phyloP scores from a whole-genome alignment of 2,797 vertebrate genomes.

The Allobates femoralis region DNA sequence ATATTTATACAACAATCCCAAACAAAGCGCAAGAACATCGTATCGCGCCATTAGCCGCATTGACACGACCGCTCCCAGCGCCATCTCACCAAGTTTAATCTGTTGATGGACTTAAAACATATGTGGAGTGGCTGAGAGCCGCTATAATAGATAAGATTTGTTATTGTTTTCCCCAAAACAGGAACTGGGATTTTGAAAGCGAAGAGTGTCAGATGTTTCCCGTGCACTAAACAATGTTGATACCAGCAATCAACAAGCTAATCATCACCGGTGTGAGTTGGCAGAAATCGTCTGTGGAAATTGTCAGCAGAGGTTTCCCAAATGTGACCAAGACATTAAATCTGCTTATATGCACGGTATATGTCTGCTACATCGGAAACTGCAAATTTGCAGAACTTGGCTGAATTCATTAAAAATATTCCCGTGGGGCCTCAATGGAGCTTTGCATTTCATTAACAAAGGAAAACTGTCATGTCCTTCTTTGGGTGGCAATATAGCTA shows the following conservation, averaged over 20 bases:
- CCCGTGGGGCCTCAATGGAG: neutral
- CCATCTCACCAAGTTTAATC: slow-evolving; percentile 25
- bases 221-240: slow-evolving; percentile 64
- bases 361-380: slow-evolving; percentile 7
- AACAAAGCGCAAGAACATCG: slow-evolving; percentile 21
- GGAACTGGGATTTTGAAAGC: slow-evolving; percentile 69
- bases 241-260: slow-evolving; percentile 65
- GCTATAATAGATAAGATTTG: slow-evolving; percentile 57
- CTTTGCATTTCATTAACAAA: neutral
- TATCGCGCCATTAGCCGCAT: slow-evolving; percentile 17
- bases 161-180: slow-evolving; percentile 69
- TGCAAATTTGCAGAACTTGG: neutral
- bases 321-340: slow-evolving; percentile 57
- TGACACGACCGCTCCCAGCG: neutral
- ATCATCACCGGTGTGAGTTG: slow-evolving; percentile 68
- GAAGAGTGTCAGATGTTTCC: slow-evolving; percentile 71
- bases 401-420: neutral
- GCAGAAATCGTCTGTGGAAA: slow-evolving; percentile 59
- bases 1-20: slow-evolving; percentile 30
- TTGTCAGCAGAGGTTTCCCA: slow-evolving; percentile 61
- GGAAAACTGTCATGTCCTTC: neutral
- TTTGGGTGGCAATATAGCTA: neutral
- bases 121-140: slow-evolving; percentile 65
- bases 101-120: slow-evolving; percentile 59
- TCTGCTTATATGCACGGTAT: neutral